These are phyloP conservation scores for Neolamprologus fasciatus DNA, from an alignment of 2,113 vertebrate genomes.

Conservation along the genomic window DNA sequence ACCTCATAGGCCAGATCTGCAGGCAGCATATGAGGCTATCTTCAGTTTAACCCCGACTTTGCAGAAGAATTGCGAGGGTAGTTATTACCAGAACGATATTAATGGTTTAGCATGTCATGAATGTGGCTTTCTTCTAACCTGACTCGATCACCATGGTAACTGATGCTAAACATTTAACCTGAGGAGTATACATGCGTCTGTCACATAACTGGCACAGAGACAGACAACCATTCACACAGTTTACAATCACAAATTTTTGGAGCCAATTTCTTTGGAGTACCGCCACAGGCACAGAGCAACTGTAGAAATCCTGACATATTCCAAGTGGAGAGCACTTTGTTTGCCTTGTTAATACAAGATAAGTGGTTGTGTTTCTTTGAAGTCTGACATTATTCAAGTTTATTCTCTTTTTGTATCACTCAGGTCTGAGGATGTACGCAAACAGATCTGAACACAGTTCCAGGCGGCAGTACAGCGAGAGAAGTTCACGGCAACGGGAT, in stretches of 20 bases:
- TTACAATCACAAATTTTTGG: background rate
- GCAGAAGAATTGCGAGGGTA: background rate
- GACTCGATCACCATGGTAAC: background rate
- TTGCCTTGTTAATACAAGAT: background rate
- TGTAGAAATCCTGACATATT: background rate
- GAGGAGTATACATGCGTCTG: background rate
- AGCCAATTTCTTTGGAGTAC: background rate
- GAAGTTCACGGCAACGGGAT: constrained; percentile 10
- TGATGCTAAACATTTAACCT: background rate
- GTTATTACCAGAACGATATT: accelerated
- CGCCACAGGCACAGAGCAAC: background rate
- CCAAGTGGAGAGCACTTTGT: background rate
- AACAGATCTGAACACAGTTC: constrained; percentile 6
- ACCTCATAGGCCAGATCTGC: background rate
- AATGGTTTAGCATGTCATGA: background rate
- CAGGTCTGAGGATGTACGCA: constrained; percentile 33
- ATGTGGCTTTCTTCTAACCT: background rate
- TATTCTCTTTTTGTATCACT: background rate
- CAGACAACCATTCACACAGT: background rate
- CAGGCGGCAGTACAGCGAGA: constrained; percentile 1
- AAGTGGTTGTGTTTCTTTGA: background rate
- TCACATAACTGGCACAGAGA: background rate
- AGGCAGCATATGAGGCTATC: too few species aligned
- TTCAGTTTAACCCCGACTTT: background rate
- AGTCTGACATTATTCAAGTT: background rate